These are phyloP conservation scores for Parazoanthus atlanticus DNA, from an alignment of 92 coral and sea anemone genomes.

Conservation along the genomic window DNA sequence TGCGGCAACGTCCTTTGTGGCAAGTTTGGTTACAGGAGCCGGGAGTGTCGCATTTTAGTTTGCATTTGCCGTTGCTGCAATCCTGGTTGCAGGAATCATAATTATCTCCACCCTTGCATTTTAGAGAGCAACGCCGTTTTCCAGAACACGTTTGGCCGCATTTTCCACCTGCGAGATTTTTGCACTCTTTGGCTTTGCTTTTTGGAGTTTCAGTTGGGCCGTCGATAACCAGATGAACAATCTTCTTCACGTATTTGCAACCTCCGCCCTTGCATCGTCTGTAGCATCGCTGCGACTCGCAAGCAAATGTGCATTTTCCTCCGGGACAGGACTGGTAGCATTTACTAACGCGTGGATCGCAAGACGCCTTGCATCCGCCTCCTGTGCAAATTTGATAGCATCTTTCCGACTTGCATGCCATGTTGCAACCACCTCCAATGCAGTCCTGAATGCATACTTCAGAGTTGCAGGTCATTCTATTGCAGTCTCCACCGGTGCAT, in stretches of 20 bases:
- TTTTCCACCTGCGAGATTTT: conserved; percentile 52
- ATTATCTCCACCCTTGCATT: conserved; percentile 59
- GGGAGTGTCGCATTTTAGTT: conserved; percentile 66
- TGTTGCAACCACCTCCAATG: conserved; percentile 78
- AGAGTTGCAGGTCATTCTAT: conserved; percentile 72
- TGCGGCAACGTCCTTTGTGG: conserved; percentile 70
- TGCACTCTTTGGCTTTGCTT: conserved; percentile 44
- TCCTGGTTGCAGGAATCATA: conserved; percentile 78
- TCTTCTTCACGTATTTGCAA: conserved; percentile 60
- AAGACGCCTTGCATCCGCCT: conserved; percentile 74
- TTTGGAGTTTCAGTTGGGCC: background rate
- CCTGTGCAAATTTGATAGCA: conserved; percentile 86
- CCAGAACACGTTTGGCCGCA: conserved; percentile 69
- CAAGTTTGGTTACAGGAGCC: conserved; percentile 74
- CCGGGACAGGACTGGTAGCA: conserved; percentile 84
- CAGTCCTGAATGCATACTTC: conserved; percentile 84
- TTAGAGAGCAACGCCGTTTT: conserved; percentile 65
- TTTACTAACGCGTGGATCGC: conserved; percentile 61
- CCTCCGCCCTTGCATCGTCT: conserved; percentile 82
- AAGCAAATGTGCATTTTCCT: conserved; percentile 71
- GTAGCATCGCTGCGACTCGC: conserved; percentile 73
- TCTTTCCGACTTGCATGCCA: conserved; percentile 77
- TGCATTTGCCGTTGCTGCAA: conserved; percentile 77
- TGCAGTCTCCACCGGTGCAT: conserved; percentile 76
- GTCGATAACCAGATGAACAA: conserved; percentile 55